Evolutionary conservation across 2,797 vertebrate species (phyloP).

Genomic region (Sandelia bainsii): DNA sequence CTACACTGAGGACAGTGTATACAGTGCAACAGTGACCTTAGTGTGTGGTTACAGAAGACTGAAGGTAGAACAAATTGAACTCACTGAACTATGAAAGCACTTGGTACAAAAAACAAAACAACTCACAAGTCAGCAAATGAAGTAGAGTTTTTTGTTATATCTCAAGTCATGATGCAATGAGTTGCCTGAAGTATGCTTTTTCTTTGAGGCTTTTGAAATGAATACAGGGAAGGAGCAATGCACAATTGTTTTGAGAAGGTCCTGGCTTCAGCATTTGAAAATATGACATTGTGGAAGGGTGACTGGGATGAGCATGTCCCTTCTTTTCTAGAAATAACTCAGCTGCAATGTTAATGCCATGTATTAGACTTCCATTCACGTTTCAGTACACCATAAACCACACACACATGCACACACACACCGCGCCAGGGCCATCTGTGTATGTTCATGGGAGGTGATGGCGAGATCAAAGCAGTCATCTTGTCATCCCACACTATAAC

Average conservation of each 20-base stretch:
- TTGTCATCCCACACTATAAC: slow-evolving; percentile 59
- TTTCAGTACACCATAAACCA: slow-evolving; percentile 30
- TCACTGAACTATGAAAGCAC: slow-evolving; percentile 10
- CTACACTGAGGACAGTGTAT: slow-evolving; percentile 23
- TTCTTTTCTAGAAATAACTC: not conserved
- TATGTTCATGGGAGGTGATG: slow-evolving; percentile 65
- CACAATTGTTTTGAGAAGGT: not conserved
- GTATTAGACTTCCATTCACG: slow-evolving; percentile 16
- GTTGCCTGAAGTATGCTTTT: slow-evolving; percentile 18
- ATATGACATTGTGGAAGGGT: not conserved
- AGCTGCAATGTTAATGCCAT: not conserved
- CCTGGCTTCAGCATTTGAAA: slow-evolving; percentile 11
- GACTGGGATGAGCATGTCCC: slow-evolving; percentile 8
- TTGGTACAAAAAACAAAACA: slow-evolving; percentile 18
- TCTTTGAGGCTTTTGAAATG: slow-evolving; percentile 13
- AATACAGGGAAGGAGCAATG: slow-evolving; percentile 6
- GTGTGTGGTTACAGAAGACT: slow-evolving; percentile 19
- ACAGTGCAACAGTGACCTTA: slow-evolving; percentile 25
- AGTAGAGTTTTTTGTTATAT: not conserved
- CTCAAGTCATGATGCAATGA: not conserved
- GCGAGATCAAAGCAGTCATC: slow-evolving; percentile 71
- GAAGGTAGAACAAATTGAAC: not conserved
- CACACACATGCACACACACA: slow-evolving; percentile 17
- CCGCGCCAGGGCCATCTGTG: slow-evolving; percentile 55
- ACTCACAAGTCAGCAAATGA: slow-evolving; percentile 1